Evolutionary conservation across 1,140 invertebrate genomes (phyloP).

Genomic region (Tenebrio molitor): DNA sequence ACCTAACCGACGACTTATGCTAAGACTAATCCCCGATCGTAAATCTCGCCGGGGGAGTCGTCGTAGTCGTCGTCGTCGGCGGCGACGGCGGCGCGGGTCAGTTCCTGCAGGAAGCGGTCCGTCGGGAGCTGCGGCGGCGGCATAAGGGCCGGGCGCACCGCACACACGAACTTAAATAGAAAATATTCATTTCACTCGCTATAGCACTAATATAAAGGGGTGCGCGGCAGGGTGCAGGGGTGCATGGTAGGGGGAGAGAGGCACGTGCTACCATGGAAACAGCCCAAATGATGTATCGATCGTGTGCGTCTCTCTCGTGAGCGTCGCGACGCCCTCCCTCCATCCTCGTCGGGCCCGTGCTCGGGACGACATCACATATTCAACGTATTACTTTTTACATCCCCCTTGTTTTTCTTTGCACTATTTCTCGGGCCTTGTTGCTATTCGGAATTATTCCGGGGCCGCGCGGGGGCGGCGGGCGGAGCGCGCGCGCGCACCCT

Average conservation of each 20-base stretch:
- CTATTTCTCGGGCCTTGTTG: conserved; percentile 58
- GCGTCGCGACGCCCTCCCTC: conserved; percentile 29
- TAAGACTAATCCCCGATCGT: conserved; percentile 25
- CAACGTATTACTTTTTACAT: conserved; percentile 67
- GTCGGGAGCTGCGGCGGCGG: not conserved
- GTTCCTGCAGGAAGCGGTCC: no score
- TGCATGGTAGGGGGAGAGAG: conserved; percentile 59
- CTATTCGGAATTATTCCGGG: conserved; percentile 53
- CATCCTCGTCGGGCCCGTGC: conserved; percentile 33
- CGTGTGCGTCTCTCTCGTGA: conserved; percentile 59
- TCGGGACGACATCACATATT: conserved; percentile 65
- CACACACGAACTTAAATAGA: conserved; percentile 62
- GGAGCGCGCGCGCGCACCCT: conserved; percentile 10
- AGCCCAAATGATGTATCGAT: conserved; percentile 66
- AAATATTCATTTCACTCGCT: conserved; percentile 64
- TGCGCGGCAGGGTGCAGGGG: conserved; percentile 51
- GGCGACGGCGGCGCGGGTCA: no score
- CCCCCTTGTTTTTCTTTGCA: conserved; percentile 61
- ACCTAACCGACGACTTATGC: conserved; percentile 25
- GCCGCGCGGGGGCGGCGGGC: not conserved
- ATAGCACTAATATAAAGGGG: conserved; percentile 65
- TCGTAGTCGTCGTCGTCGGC: no score
- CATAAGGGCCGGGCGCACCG: not conserved
- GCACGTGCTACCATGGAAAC: conserved; percentile 65
- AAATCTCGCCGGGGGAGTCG: conserved; percentile 7